phyloP scores from a whole-genome alignment of 2,797 vertebrate genomes.

The Tamandua tetradactyla region DNA sequence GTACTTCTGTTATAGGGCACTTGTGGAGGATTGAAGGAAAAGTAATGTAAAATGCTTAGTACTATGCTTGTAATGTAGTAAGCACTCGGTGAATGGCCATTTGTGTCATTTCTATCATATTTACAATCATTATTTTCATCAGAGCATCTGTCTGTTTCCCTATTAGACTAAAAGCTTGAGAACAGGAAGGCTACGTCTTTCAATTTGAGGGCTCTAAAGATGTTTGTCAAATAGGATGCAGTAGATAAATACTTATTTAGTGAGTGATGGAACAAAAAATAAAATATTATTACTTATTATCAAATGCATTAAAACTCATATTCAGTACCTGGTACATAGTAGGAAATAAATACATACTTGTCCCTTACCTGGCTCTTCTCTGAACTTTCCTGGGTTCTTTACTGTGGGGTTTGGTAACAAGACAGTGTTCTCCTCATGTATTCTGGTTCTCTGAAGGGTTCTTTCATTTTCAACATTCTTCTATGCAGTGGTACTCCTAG shows the following conservation, averaged over 20 bases:
- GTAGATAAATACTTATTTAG: slow-evolving; percentile 40
- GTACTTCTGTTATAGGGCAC: neutral
- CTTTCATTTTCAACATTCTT: neutral
- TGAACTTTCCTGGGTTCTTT: neutral
- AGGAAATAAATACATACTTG: neutral
- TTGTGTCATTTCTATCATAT: neutral
- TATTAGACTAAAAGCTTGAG: slow-evolving; percentile 2
- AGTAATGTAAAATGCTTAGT: no score
- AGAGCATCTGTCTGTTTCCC: neutral
- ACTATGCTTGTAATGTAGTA: no score
- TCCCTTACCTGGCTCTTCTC: neutral
- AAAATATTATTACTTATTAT: slow-evolving; percentile 23
- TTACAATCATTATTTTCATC: slow-evolving; percentile 45
- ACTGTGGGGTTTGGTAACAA: neutral
- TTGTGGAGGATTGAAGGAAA: neutral
- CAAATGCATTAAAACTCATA: neutral
- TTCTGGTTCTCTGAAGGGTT: slow-evolving; percentile 15
- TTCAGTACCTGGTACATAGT: neutral
- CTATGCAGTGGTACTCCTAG: neutral
- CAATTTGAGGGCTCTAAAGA: neutral
- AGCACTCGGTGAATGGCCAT: no score
- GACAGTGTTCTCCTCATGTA: neutral
- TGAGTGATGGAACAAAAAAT: neutral
- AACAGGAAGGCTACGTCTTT: slow-evolving; percentile 11
- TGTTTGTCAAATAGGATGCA: neutral